These are phyloP conservation scores for Elephas maximus DNA, from an alignment of 2,113 vertebrate species.

Conservation along the genomic window DNA sequence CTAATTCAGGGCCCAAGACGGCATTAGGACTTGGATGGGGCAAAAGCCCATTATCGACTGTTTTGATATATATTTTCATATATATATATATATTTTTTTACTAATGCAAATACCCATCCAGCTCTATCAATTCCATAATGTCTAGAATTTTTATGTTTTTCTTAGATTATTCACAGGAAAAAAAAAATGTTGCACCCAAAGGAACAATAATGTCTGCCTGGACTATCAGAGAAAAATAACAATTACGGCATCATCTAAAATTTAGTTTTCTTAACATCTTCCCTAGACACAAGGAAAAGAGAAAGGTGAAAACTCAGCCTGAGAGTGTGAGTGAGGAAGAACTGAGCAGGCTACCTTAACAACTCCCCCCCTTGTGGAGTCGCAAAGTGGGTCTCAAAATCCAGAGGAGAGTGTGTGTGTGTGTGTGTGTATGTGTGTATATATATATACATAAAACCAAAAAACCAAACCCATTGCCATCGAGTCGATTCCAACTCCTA, in stretches of 20 bases:
- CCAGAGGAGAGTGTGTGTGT: not conserved
- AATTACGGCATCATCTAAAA: constrained; percentile 18
- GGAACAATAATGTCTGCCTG: constrained; percentile 2
- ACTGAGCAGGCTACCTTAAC: not conserved
- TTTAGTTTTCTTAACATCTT: constrained; percentile 53
- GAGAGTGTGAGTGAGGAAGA: not conserved
- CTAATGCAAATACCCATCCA: not conserved
- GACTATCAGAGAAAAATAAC: not conserved
- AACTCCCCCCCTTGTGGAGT: not conserved
- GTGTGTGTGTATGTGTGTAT: no score
- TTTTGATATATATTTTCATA: constrained; percentile 42
- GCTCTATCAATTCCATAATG: not conserved
- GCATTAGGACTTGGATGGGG: not conserved
- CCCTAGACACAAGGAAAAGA: not conserved
- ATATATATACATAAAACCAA: not conserved
- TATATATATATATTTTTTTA: not conserved
- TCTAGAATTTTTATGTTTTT: constrained; percentile 37
- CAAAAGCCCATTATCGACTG: not conserved
- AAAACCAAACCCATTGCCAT: no score
- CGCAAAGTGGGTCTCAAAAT: not conserved
- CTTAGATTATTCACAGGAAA: constrained; percentile 58
- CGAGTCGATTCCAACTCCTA: no score
- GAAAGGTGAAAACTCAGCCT: not conserved
- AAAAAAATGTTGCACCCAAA: not conserved
- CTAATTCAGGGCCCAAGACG: not conserved